Conservation (phyloP, 2,797 vertebrate genomes). For the Clarias pachynema region DNA sequence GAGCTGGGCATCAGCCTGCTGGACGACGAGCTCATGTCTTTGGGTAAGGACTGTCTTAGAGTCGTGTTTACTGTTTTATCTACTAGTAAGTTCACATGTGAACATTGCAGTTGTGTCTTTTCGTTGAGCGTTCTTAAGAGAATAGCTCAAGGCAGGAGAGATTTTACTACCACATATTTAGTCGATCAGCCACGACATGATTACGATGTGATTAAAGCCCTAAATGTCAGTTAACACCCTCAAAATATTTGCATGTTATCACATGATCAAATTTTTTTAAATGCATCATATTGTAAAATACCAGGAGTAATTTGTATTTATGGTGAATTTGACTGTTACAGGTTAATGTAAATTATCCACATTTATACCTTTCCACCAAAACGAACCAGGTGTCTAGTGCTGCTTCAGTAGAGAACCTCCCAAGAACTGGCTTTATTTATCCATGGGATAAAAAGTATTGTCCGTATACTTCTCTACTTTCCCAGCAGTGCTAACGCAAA, state of each 20-base stretch:
- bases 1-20: conserved; percentile 84
- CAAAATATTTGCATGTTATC: background rate
- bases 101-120: background rate
- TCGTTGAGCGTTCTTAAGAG: background rate
- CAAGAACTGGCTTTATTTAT: too few relatives aligned
- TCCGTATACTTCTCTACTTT: too few relatives aligned
- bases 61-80: conserved; percentile 4
- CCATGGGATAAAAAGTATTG: too few relatives aligned
- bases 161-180: background rate
- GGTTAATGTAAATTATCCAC: background rate
- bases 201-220: background rate
- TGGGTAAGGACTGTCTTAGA: conserved; percentile 77
- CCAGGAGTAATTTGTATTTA: background rate
- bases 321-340: background rate
- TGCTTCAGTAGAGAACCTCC: too few relatives aligned
- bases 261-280: background rate
- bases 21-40: conserved; percentile 96
- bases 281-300: background rate
- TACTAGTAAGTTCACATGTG: background rate
- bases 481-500: too few relatives aligned
- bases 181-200: background rate
- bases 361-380: background rate
- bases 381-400: too few relatives aligned
- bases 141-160: too few relatives aligned
- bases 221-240: background rate